These are phyloP conservation scores for Melitaea athalia DNA, from an alignment of 2,888 invertebrate species.

Conservation along the genomic window DNA sequence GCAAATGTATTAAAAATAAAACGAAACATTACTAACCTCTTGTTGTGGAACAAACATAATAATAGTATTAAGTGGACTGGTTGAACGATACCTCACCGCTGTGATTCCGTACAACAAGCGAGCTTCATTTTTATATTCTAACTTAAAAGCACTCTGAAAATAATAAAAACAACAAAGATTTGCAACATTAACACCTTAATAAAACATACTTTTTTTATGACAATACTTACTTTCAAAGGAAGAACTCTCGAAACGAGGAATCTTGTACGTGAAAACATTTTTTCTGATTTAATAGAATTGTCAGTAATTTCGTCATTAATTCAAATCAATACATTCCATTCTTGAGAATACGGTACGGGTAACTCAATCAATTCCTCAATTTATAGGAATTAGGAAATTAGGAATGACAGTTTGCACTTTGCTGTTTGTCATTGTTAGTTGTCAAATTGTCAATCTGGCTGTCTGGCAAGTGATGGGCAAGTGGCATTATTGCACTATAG, in stretches of 20 bases:
- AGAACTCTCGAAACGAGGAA: conserved; percentile 62
- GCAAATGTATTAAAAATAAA: neutral
- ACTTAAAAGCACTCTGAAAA: conserved; percentile 70
- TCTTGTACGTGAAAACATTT: conserved; percentile 76
- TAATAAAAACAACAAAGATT: conserved; percentile 22
- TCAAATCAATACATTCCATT: conserved; percentile 35
- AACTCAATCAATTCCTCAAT: no score
- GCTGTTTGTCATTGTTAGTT: conserved; percentile 9
- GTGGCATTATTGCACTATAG: no score
- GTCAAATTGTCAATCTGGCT: neutral
- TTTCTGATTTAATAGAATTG: conserved; percentile 37
- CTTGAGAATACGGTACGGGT: conserved; percentile 9
- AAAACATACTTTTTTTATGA: conserved; percentile 15
- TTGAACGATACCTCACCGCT: conserved; percentile 71
- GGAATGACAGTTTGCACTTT: conserved; percentile 10
- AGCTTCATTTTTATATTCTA: conserved; percentile 70
- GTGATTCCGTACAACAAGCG: conserved; percentile 64
- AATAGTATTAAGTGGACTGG: conserved; percentile 94
- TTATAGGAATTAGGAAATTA: no score
- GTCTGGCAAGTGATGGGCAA: no score
- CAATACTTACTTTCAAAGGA: conserved; percentile 59
- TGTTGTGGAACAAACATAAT: conserved; percentile 99
- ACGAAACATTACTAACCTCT: conserved; percentile 86
- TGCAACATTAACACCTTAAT: neutral
- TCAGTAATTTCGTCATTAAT: conserved; percentile 14